Conservation (phyloP, 2,888 invertebrate species). For the Nebria salina region DNA sequence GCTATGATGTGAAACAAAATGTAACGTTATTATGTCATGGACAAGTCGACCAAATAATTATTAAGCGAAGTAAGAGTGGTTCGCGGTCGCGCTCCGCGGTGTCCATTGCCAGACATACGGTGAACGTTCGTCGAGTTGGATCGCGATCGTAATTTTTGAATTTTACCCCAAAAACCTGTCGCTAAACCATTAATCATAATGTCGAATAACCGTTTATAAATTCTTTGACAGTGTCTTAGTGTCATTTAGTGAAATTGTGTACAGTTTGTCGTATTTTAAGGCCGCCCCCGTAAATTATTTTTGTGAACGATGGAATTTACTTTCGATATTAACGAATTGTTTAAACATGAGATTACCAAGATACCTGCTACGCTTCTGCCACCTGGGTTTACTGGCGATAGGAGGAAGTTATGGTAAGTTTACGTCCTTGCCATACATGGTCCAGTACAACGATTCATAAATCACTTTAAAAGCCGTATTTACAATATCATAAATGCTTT, state of each 20-base stretch:
- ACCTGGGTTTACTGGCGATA: slow-evolving; percentile 66
- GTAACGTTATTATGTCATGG: slow-evolving; percentile 5
- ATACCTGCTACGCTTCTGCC: slow-evolving; percentile 66
- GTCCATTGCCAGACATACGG: not conserved
- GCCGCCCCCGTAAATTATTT: not conserved
- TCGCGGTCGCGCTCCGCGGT: not conserved
- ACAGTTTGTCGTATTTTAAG: not conserved
- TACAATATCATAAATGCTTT: not conserved
- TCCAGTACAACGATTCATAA: no score
- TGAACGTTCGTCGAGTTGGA: not conserved
- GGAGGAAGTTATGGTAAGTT: slow-evolving; percentile 64
- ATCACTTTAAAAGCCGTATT: not conserved
- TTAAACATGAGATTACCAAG: slow-evolving; percentile 65
- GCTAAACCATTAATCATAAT: not conserved
- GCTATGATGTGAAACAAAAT: slow-evolving; percentile 7
- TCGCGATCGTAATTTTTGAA: not conserved
- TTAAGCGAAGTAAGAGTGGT: not conserved
- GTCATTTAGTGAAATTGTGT: slow-evolving; percentile 11
- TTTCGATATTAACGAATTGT: slow-evolving; percentile 66
- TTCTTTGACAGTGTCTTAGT: not conserved
- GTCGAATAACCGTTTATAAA: slow-evolving; percentile 8
- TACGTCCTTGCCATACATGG: slow-evolving; percentile 2
- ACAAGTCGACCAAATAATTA: not conserved
- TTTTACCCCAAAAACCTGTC: not conserved
- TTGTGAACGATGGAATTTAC: slow-evolving; percentile 66